Base-by-base conservation (phyloP, 2,113 vertebrate genomes). In the Artemisiospiza belli region DNA sequence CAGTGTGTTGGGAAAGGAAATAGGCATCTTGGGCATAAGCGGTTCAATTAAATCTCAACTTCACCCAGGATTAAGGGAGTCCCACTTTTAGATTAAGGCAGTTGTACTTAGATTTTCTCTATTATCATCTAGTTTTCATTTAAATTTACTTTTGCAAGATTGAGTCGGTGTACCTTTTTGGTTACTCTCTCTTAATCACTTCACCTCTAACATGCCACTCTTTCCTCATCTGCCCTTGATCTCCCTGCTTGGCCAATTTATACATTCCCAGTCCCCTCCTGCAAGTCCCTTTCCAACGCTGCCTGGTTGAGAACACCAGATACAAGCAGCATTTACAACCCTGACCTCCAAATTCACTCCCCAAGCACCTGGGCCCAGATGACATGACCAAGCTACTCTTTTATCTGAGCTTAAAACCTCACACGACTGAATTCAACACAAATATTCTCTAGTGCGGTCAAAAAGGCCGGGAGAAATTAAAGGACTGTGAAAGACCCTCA, bases 241-340 rank as follows among this genome's bases (percentile, higher is more conserved):
- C 63, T 77, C 79, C 39, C 59, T 44, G 35, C 16, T 73, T 11
- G 46, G 31, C 21, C 25, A 49, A 8, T 16, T 57, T 33, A 15
- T 17, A 37, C 39, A n/a, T 44, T 78, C 81, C 52, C 69, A 67
- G 4, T 12, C 28, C 13, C 23, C 31, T 80, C 41, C 59, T 41
- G 44, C 22, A 83, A 3, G 2, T 6, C 62, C 27, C 47, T 75
- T 78, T 82, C 25, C 28, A 41, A 5, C 21, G 24, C 49, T 72
- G 49, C 62, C 27, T 6, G 17, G 28, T 0, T 35, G 11, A 77
- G 28, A 57, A 69, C 15, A 5, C 15, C 17, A 76, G n/a, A 55
- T 10, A n/a, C 1, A 2, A 81, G 8, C 0, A 49, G 22, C 2
- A 31, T 52, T 67, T 73, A 1, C 23, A 64, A 64, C 33, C 69